Base-by-base conservation (phyloP, 2,888 invertebrate genomes). In the Agrochola circellaris region DNA sequence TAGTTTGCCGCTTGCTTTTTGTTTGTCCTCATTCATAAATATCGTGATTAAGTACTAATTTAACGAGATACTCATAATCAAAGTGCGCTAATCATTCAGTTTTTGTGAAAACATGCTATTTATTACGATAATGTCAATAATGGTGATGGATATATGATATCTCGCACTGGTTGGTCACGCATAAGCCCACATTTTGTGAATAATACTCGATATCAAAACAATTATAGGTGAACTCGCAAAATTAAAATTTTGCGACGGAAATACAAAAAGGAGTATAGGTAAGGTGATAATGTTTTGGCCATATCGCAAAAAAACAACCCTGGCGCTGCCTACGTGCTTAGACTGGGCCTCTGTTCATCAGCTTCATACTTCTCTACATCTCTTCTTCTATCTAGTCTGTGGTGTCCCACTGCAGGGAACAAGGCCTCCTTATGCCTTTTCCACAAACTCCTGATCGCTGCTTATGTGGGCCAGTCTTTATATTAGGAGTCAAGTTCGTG, bases 161-260 rank as follows among this genome's bases (percentile, higher is more conserved):
- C 84, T 69, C 26, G 45, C 73, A 86, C 84, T 58, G 23, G 73
- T 71, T 78, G 79, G 79, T 69, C 86, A 83, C 86, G 83, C 79
- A 64, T 48, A 54, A 51, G 51, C 66, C 77, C 72, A 70, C 34
- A 77, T 62, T 76, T 58, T 20, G 1, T 51, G 62, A 70, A 70
- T 30, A 58, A 51, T 56, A 65, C 58, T 79, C 38, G 20, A n/a
- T 72, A 78, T 65, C 51, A 54, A 60, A 62, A 56, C 15, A 38
- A 66, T 11, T 75, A 1, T 51, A 65, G 15, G 64, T 75, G 38
- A n/a, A 45, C 42, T 60, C 60, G 26, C 77, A 26, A 11, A 54
- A 23, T 23, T 9, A 42, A 11, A 42, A 42, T 42, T 42, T 42
- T 42, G 42, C 11, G 60, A 79, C 26, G 11, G 15, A 48, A 67